Evolutionary conservation across 2,888 invertebrate genomes (phyloP), one percentile per base, ranked within the genome.

Genomic region (Platycheirus rosarum): DNA sequence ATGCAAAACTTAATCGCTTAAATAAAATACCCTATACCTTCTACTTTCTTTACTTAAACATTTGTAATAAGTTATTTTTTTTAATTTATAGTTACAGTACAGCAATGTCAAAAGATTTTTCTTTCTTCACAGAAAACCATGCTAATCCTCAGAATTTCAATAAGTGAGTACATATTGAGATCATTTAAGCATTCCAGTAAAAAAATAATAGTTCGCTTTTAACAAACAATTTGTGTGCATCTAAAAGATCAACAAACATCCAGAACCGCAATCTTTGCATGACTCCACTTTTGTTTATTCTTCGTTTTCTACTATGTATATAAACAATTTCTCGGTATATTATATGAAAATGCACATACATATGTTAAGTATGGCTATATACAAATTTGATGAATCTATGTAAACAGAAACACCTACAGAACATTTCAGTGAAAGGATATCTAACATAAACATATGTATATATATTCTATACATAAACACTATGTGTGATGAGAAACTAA

Each of bases 361-460:
- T 48, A 29, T 16, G 23, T 23, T 4, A 16, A 16, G 1, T 6
- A 51, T 16, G 8, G 13, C 2, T 49, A 9, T 53, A 55, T 14
- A 23, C n/a, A n/a, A n/a, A n/a, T 13, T 18, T 23, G 11, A 46
- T 6, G 1, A 9, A 29, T n/a, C n/a, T n/a, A n/a, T n/a, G n/a
- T n/a, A n/a, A n/a, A n/a, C 14, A 35, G 7, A 35, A 9, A n/a
- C 29, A 26, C n/a, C 14, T 8, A 26, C 32, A 37, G 35, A 16
- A 18, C 62, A 63, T 62, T 63, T 55, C 14, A 63, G 46, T n/a
- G 29, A 53, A 73, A 66, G 40, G 44, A 49, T 46, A 73, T 49
- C 40, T 16, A 55, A 32, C 26, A 44, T 13, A 9, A 2, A 7
- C 9, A 23, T 11, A 53, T 20, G n/a, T 23, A 26, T 46, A 35